Conservation (phyloP, 2,888 invertebrate species). For the Andrena praecox region DNA sequence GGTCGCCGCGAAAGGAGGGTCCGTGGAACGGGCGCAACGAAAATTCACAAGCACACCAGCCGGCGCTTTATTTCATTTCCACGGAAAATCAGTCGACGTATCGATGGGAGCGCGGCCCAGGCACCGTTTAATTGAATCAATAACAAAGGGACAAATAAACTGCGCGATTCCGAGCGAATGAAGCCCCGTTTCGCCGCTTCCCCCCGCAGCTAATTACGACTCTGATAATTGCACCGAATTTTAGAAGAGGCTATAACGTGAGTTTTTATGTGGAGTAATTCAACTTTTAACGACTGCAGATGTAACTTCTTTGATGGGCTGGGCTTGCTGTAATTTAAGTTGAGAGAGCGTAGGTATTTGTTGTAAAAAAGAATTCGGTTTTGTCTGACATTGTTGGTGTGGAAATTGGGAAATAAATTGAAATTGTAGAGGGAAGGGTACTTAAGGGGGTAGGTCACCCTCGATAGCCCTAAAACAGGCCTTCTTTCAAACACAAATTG, state of each 20-base stretch:
- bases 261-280: no score
- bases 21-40: not conserved
- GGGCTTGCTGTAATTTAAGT: no score
- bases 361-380: no score
- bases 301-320: no score
- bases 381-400: no score
- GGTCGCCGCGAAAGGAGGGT: not conserved
- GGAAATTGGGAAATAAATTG: no score
- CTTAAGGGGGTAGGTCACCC: no score
- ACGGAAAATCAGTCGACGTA: conserved; percentile 31
- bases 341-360: no score
- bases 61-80: conserved; percentile 21
- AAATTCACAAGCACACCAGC: not conserved
- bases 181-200: not conserved
- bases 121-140: conserved; percentile 43
- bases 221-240: conserved; percentile 24
- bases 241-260: not conserved
- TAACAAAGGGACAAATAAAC: conserved; percentile 34
- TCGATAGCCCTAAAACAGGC: no score
- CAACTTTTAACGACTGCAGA: no score
- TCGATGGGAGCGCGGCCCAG: not conserved
- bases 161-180: not conserved
- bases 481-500: no score
- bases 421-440: no score
- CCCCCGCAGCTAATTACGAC: conserved; percentile 6